Evolutionary conservation across 2,888 invertebrate species (phyloP), one percentile per base, ranked within the genome.

Genomic region (Rhagium mordax): DNA sequence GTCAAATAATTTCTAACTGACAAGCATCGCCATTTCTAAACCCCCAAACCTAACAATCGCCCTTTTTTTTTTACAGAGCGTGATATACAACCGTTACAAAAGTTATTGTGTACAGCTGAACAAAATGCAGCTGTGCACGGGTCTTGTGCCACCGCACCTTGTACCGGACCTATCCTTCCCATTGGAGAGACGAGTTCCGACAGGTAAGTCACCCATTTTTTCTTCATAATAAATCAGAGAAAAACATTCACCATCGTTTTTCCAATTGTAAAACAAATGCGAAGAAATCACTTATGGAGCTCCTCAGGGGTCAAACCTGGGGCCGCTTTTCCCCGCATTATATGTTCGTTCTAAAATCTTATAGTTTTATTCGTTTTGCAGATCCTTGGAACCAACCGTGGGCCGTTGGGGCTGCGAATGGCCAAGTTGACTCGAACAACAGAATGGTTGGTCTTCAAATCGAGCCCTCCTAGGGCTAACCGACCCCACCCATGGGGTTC

Each of bases 341-440:
- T n/a, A n/a, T n/a, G n/a, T n/a, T n/a, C n/a, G n/a, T n/a, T n/a
- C n/a, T n/a, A n/a, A n/a, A n/a, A n/a, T n/a, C n/a, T n/a, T n/a
- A n/a, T n/a, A n/a, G n/a, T n/a, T n/a, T n/a, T n/a, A n/a, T 51
- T 47, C 16, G 61, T 15, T 53, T 70, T 69, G 89, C 57, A 79
- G 77, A 75, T 78, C 90, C 80, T 91, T 91, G 86, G 91, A 93
- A 89, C 95, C 95, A 89, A 91, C 93, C 87, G 95, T 95, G 87
- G 95, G 95, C 87, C 94, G 96, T 83, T 96, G 96, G 96, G 96
- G 96, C 89, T 93, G 94, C 90, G 96, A 96, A 90, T 97, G 96
- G 97, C 97, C 97, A 91, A 96, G 96, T 96, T 97, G 97, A 97
- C 96, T 97, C 96, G 94, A 92, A 92, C 88, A 88, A 89, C 90